Evolutionary conservation across 2,113 vertebrate genomes (phyloP).

Genomic region (Apistogramma diplotaenia): DNA sequence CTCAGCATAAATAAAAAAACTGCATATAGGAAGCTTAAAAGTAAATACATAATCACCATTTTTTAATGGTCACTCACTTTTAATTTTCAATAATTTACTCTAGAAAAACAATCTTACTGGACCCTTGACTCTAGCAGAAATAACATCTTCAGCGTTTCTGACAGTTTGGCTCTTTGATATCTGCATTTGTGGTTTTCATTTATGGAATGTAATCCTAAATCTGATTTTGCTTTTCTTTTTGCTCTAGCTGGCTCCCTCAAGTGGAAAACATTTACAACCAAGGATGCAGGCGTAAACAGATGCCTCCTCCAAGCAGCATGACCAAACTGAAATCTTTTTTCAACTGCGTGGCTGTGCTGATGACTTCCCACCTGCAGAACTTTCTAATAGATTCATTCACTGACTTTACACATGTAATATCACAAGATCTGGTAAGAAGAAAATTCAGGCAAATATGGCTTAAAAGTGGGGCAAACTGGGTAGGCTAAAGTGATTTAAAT

Average conservation of each 20-base stretch:
- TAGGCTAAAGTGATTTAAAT: neutral
- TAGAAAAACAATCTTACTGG: no score
- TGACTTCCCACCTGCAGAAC: conserved; percentile 84
- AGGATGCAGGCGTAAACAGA: conserved; percentile 75
- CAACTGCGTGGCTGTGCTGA: conserved; percentile 80
- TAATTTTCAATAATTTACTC: no score
- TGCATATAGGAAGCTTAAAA: neutral
- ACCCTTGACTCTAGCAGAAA: no score
- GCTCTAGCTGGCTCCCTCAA: conserved; percentile 83
- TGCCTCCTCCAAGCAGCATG: conserved; percentile 72
- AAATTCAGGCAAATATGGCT: neutral
- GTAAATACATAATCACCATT: neutral
- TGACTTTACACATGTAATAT: conserved; percentile 84
- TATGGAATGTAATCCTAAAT: neutral
- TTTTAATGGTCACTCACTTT: neutral
- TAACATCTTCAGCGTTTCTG: no score
- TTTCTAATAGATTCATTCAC: conserved; percentile 81
- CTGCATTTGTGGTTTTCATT: neutral
- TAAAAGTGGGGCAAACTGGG: neutral
- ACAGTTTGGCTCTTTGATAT: neutral
- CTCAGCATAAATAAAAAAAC: neutral
- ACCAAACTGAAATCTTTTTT: conserved; percentile 83
- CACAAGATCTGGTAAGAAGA: conserved; percentile 76
- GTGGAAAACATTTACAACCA: conserved; percentile 83
- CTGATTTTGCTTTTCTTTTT: conserved; percentile 15